These are phyloP conservation scores for Rhopalosiphum nymphaeae DNA, from an alignment of 2,888 invertebrate species.

Conservation along the genomic window DNA sequence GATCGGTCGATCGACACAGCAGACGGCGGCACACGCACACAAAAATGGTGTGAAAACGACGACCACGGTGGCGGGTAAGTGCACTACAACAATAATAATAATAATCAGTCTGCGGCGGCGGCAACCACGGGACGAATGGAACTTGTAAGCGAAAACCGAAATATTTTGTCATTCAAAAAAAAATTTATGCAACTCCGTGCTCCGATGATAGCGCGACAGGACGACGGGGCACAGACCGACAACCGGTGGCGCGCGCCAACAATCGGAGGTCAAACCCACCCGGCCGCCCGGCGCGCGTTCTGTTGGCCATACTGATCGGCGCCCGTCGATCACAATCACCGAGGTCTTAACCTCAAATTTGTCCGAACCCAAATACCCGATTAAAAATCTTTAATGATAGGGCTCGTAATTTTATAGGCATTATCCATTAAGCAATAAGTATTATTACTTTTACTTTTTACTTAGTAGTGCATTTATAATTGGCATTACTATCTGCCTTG, in stretches of 20 bases:
- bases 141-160: background rate
- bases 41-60: background rate
- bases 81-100: slow-evolving; percentile 11
- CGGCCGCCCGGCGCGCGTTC: background rate
- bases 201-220: slow-evolving; percentile 8
- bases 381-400: slow-evolving; percentile 3
- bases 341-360: slow-evolving; percentile 35
- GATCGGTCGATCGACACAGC: slow-evolving; percentile 11
- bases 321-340: background rate
- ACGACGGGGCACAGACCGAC: background rate
- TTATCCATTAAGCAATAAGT: background rate
- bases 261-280: background rate
- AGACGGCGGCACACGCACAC: slow-evolving; percentile 26
- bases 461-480: background rate
- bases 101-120: background rate
- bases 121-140: background rate
- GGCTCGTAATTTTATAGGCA: background rate
- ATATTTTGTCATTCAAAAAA: slow-evolving; percentile 43
- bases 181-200: background rate
- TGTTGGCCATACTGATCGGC: slow-evolving; percentile 33
- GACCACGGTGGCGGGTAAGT: background rate
- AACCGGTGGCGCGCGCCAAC: background rate
- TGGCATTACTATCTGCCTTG: background rate
- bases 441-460: background rate
- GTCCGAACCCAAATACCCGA: background rate